These are phyloP conservation scores for Scyliorhinus canicula DNA, from an alignment of 2,797 vertebrate genomes.

Conservation along the genomic window DNA sequence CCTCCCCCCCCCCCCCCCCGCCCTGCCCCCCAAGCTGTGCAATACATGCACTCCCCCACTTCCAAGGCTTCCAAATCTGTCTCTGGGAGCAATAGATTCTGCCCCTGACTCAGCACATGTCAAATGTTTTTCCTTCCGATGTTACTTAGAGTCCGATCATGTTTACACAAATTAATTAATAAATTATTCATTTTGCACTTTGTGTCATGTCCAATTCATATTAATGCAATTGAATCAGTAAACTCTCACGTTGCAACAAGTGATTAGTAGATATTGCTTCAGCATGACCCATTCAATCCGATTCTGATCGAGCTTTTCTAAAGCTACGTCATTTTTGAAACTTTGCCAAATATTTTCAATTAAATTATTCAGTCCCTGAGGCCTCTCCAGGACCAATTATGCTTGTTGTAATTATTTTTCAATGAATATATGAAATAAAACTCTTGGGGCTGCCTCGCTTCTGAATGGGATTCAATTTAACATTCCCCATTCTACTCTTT, in stretches of 20 bases:
- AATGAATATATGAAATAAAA: neutral
- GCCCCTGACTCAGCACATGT: neutral
- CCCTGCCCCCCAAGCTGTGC: no score
- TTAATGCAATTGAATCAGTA: no score
- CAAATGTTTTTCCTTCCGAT: neutral
- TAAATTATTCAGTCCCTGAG: neutral
- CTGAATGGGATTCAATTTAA: neutral
- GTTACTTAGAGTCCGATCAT: neutral
- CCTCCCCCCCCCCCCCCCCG: no score
- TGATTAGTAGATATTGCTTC: neutral
- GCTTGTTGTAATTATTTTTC: conserved; percentile 1
- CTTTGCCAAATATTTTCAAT: neutral
- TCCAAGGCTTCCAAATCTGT: no score
- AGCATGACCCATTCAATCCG: neutral
- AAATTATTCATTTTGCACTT: neutral
- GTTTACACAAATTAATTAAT: neutral
- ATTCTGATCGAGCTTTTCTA: neutral
- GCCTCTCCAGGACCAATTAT: neutral
- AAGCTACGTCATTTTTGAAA: neutral
- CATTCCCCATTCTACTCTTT: neutral
- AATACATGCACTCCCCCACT: no score
- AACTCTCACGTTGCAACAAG: neutral
- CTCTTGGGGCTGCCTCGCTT: neutral
- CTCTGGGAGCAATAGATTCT: no score
- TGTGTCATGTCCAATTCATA: neutral